phyloP scores from a whole-genome alignment of 2,797 vertebrate species.

The Tolypeutes matacus region DNA sequence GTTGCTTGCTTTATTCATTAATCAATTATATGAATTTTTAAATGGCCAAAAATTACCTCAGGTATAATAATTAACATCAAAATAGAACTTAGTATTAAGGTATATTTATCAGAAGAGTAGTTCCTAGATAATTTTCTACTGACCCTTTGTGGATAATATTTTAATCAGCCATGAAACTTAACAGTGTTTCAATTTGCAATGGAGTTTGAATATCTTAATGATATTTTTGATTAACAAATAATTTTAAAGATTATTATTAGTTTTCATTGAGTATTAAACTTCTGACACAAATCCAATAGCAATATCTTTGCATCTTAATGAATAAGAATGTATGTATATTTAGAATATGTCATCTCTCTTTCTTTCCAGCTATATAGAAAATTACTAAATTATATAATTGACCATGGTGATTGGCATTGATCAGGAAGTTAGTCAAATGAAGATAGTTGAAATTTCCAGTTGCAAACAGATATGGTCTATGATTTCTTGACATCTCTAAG shows the following conservation, averaged over 20 bases:
- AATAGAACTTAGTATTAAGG: neutral
- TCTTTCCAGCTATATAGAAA: neutral
- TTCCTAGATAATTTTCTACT: neutral
- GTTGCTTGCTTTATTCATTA: neutral
- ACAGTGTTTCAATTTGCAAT: neutral
- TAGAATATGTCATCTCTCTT: neutral
- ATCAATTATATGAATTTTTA: neutral
- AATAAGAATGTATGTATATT: neutral
- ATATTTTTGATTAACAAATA: conserved; percentile 50
- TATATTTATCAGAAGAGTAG: neutral
- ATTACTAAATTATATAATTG: neutral
- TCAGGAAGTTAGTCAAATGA: neutral
- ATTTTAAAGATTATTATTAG: conserved; percentile 22
- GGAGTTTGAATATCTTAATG: neutral
- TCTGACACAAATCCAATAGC: neutral
- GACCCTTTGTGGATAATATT: neutral
- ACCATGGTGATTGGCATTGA: neutral
- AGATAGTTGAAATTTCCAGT: neutral
- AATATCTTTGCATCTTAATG: neutral
- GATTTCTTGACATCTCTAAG: neutral
- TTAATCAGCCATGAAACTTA: conserved; percentile 30
- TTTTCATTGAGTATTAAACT: conserved; percentile 1
- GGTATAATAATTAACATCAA: neutral
- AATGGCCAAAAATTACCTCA: neutral
- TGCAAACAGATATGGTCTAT: neutral